Evolutionary conservation across 2,888 invertebrate genomes (phyloP).

Genomic region (Protophormia terraenovae): DNA sequence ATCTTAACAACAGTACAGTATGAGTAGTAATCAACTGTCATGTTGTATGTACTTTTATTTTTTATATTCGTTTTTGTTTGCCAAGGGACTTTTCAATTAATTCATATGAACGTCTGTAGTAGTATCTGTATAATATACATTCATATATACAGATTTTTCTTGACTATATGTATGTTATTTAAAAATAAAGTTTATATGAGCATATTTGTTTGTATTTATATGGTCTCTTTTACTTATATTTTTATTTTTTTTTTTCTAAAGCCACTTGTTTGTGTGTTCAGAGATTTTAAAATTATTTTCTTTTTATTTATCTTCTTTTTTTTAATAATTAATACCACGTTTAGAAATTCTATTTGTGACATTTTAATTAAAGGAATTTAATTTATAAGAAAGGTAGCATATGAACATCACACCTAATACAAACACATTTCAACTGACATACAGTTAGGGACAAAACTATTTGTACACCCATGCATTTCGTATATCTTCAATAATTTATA

Average conservation of each 20-base stretch:
- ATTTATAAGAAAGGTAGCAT: conserved; percentile 36
- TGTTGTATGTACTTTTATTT: conserved; percentile 15
- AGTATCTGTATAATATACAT: not conserved
- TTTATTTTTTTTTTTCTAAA: conserved; percentile 5
- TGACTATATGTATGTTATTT: not conserved
- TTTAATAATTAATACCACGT: conserved; percentile 63
- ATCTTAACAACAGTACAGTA: not conserved
- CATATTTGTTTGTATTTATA: not conserved
- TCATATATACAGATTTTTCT: too few relatives aligned
- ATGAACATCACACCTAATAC: not conserved
- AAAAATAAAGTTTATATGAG: conserved; percentile 16
- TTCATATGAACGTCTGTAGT: not conserved
- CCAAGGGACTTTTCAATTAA: not conserved
- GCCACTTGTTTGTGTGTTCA: conserved; percentile 42
- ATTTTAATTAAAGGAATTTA: conserved; percentile 64
- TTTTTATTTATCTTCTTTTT: conserved; percentile 39
- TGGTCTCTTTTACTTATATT: conserved; percentile 1
- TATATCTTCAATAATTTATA: too few relatives aligned
- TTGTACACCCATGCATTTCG: too few relatives aligned
- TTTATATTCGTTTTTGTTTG: not conserved
- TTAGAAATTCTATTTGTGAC: conserved; percentile 63
- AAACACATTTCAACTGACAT: not conserved
- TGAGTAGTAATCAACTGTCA: conserved; percentile 23
- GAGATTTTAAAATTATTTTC: conserved; percentile 50
- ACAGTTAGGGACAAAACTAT: too few relatives aligned